Percentiles rank a stretch among this genome's conserved stretches.
These are phyloP conservation scores for Macrophya alboannulata DNA, from an alignment of 2,888 invertebrate species.

Conservation along the genomic window DNA sequence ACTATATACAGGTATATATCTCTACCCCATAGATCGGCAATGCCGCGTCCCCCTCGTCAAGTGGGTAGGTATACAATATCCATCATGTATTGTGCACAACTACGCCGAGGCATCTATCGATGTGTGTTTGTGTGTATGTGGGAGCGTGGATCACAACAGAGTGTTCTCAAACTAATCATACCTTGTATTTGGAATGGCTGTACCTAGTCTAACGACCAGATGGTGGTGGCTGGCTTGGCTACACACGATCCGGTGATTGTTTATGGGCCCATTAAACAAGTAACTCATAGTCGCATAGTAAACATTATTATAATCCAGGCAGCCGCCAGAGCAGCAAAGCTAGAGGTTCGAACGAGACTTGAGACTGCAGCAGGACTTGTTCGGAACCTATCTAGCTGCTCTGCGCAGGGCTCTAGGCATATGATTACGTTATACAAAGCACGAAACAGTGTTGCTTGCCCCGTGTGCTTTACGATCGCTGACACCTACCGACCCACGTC, in stretches of 20 bases:
- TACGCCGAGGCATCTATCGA: background rate
- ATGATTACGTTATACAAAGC: constrained; percentile 69
- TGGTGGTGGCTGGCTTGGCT: constrained; percentile 64
- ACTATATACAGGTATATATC: constrained; percentile 40
- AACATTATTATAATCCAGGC: constrained; percentile 74
- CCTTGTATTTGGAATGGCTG: constrained; percentile 53
- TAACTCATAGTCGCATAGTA: constrained; percentile 70
- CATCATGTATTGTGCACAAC: constrained; percentile 36
- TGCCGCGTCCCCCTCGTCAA: constrained; percentile 31
- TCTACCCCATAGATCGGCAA: constrained; percentile 24
- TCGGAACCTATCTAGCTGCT: constrained; percentile 23
- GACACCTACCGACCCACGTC: constrained; percentile 70
- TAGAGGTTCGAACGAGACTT: constrained; percentile 30
- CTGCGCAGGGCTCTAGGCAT: constrained; percentile 56
- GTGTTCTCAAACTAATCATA: constrained; percentile 54
- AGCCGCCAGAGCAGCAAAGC: constrained; percentile 54
- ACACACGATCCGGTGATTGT: constrained; percentile 70
- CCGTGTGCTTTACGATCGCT: constrained; percentile 70
- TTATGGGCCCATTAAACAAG: constrained; percentile 73
- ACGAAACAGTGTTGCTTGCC: constrained; percentile 60
- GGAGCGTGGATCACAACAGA: constrained; percentile 48
- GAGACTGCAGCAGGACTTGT: background rate
- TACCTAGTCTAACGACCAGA: constrained; percentile 68
- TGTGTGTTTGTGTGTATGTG: background rate
- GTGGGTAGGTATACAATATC: constrained; percentile 42